Conservation (phyloP, 2,113 vertebrate species). For the Ctenomys sociabilis region DNA sequence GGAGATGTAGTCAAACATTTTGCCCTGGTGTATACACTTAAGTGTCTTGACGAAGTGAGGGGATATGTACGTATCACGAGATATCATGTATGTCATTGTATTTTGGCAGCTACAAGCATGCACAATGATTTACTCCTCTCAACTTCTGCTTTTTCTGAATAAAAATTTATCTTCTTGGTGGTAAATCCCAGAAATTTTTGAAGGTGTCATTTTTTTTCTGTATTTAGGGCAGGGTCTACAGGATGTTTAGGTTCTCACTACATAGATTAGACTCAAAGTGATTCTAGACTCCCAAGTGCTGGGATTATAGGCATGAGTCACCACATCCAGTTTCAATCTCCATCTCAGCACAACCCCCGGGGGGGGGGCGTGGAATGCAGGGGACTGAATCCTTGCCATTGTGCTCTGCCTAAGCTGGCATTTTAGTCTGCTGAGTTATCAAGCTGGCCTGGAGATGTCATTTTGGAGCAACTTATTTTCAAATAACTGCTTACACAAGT, state of each 20-base stretch:
- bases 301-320: too few relatives aligned
- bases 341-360: too few relatives aligned
- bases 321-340: too few relatives aligned
- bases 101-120: background rate
- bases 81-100: background rate
- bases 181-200: background rate
- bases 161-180: slow-evolving; percentile 41
- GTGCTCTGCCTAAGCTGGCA: too few relatives aligned
- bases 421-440: too few relatives aligned
- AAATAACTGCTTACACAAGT: slow-evolving; percentile 64
- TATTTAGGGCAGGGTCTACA: too few relatives aligned
- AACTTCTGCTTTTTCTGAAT: background rate
- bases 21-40: background rate
- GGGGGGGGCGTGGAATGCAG: too few relatives aligned
- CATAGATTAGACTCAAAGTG: too few relatives aligned
- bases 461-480: slow-evolving; percentile 63
- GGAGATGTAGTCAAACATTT: background rate
- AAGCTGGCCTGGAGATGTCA: background rate
- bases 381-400: too few relatives aligned
- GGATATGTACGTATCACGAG: background rate
- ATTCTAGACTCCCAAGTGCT: too few relatives aligned
- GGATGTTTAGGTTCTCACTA: too few relatives aligned
- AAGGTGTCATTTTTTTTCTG: slow-evolving; percentile 23
- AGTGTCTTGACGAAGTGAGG: accelerated
- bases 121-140: background rate